A percentile compares a stretch with the other conserved stretches of the same genome.
Conservation (phyloP, 2,888 invertebrate genomes). For the Pristionchus arcanus region DNA sequence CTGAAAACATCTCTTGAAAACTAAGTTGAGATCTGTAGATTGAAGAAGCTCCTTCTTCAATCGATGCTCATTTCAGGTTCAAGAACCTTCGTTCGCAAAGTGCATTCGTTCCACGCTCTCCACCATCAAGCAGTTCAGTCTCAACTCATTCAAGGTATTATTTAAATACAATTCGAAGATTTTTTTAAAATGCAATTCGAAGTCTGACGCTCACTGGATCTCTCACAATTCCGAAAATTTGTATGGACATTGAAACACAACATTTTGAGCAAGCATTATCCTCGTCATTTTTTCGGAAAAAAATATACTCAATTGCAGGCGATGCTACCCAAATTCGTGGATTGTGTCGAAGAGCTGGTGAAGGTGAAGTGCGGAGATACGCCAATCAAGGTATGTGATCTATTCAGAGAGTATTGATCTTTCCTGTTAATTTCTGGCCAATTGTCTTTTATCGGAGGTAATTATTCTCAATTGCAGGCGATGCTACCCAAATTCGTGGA, state of each 20-base stretch:
- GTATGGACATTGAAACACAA: not conserved
- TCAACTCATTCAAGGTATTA: conserved; percentile 66
- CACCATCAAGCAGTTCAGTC: conserved; percentile 74
- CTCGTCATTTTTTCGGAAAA: not conserved
- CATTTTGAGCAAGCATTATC: not conserved
- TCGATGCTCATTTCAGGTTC: conserved; percentile 60
- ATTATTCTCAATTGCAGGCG: not conserved
- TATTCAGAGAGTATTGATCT: too few relatives aligned
- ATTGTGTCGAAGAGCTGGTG: conserved; percentile 75
- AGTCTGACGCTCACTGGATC: too few relatives aligned
- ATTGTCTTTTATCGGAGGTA: not conserved
- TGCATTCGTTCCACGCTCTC: conserved; percentile 75
- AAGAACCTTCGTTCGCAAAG: conserved; percentile 76
- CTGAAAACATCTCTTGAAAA: not conserved
- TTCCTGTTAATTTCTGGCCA: too few relatives aligned
- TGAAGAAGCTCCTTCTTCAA: too few relatives aligned
- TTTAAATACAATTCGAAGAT: not conserved
- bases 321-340: conserved; percentile 73
- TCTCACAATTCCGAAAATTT: not conserved
- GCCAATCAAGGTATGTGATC: conserved; percentile 69
- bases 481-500: conserved; percentile 74
- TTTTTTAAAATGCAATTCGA: not conserved
- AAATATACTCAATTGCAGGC: conserved; percentile 2
- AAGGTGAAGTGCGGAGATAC: conserved; percentile 73
- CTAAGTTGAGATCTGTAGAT: not conserved